Percentiles rank a stretch among this genome's conserved stretches.
phyloP scores from a whole-genome alignment of 2,888 invertebrate genomes.

The Tinea trinotella region DNA sequence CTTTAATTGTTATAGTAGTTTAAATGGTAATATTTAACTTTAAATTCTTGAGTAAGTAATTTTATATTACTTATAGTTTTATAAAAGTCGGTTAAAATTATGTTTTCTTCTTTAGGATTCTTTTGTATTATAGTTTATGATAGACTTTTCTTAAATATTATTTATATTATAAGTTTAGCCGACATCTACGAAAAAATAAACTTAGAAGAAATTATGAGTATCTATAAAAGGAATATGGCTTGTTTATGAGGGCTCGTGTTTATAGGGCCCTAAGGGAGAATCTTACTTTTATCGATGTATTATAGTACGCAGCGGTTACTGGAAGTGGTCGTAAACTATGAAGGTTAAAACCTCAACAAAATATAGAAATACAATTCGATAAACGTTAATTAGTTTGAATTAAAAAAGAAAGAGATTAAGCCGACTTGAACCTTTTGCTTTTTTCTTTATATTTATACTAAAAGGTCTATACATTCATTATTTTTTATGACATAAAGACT shows the following conservation, averaged over 20 bases:
- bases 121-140: no score
- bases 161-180: neutral
- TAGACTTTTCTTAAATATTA: no score
- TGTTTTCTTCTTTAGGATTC: no score
- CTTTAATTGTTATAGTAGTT: conserved; percentile 41
- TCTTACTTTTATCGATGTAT: conserved; percentile 48
- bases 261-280: conserved; percentile 47
- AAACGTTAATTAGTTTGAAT: conserved; percentile 10
- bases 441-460: conserved; percentile 4
- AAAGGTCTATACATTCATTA: neutral
- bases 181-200: neutral
- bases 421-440: neutral
- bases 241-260: conserved; percentile 63
- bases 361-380: conserved; percentile 5
- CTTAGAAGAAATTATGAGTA: conserved; percentile 30
- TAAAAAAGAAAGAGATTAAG: conserved; percentile 1
- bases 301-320: conserved; percentile 50
- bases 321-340: conserved; percentile 46
- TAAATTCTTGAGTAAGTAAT: neutral
- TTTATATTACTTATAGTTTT: no score
- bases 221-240: conserved; percentile 57
- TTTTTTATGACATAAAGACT: conserved; percentile 1
- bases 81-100: no score
- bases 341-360: conserved; percentile 28
- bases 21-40: neutral